Evolutionary conservation across 1,140 invertebrate species (phyloP).

Genomic region (Nasonia vitripennis): DNA sequence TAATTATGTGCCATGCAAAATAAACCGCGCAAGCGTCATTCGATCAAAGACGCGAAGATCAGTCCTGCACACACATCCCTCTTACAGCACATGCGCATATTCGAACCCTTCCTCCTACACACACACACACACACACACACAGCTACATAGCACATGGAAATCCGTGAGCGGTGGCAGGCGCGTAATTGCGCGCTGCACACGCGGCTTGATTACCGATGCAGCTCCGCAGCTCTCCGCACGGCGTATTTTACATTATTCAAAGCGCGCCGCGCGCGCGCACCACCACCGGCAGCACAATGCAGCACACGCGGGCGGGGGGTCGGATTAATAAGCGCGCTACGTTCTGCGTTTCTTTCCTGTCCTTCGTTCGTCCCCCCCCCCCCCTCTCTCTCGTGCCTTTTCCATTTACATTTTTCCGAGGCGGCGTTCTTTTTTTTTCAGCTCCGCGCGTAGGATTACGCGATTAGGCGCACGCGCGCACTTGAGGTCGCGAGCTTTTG

Average conservation of each 20-base stretch:
- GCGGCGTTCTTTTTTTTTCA: neutral
- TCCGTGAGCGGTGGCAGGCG: too few relatives aligned
- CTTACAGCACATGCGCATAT: too few relatives aligned
- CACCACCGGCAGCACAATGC: neutral
- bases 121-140: too few relatives aligned
- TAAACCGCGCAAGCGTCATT: too few relatives aligned
- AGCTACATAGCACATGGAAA: too few relatives aligned
- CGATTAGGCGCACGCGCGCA: neutral
- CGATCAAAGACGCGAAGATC: too few relatives aligned
- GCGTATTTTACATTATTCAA: slow-evolving; percentile 16
- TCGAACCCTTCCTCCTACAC: too few relatives aligned
- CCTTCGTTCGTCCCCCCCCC: neutral
- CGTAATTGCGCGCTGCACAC: neutral
- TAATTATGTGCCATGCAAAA: too few relatives aligned
- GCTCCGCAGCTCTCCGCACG: too few relatives aligned
- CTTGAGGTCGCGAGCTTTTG: neutral
- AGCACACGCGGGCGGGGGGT: neutral
- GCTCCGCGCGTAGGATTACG: neutral
- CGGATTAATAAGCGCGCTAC: neutral
- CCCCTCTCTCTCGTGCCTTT: neutral
- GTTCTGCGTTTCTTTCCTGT: slow-evolving; percentile 1
- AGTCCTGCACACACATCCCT: too few relatives aligned
- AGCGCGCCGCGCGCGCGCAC: neutral
- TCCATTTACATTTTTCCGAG: neutral
- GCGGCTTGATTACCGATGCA: neutral